Percentiles rank a stretch among this genome's conserved stretches.
Evolutionary conservation across 1,140 invertebrate species (phyloP).

Genomic region (Parasteatoda tepidariorum): DNA sequence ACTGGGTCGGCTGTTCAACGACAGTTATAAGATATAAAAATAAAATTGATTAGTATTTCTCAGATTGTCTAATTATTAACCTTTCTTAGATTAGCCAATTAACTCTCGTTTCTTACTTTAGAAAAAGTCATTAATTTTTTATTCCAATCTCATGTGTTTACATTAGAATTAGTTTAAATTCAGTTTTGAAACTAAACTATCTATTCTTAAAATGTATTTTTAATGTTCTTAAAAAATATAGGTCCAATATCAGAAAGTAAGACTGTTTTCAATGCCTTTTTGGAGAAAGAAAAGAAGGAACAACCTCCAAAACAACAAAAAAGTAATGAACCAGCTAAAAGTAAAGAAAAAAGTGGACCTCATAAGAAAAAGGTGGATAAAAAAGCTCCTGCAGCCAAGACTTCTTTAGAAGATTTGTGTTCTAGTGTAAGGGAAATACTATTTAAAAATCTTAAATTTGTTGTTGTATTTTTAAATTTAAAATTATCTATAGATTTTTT

Average conservation of each 20-base stretch:
- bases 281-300: slow-evolving; percentile 39
- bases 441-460: too few relatives aligned
- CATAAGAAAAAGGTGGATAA: slow-evolving; percentile 48
- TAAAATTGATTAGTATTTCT: too few relatives aligned
- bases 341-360: slow-evolving; percentile 47
- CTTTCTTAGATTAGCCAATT: too few relatives aligned
- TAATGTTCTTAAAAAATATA: slow-evolving; percentile 63
- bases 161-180: too few relatives aligned
- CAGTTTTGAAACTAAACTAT: too few relatives aligned
- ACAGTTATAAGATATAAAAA: too few relatives aligned
- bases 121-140: too few relatives aligned
- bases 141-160: too few relatives aligned
- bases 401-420: slow-evolving; percentile 21
- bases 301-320: slow-evolving; percentile 57
- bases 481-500: neutral
- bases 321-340: slow-evolving; percentile 19
- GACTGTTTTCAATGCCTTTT: slow-evolving; percentile 68
- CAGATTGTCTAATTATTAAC: too few relatives aligned
- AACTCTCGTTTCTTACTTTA: too few relatives aligned
- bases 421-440: slow-evolving; percentile 1
- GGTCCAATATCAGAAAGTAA: slow-evolving; percentile 67
- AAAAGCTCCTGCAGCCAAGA: slow-evolving; percentile 33
- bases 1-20: too few relatives aligned
- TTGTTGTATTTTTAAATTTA: neutral
- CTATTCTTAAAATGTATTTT: too few relatives aligned